Conservation (phyloP, 2,797 vertebrate genomes). For the Poliocrania exsul region DNA sequence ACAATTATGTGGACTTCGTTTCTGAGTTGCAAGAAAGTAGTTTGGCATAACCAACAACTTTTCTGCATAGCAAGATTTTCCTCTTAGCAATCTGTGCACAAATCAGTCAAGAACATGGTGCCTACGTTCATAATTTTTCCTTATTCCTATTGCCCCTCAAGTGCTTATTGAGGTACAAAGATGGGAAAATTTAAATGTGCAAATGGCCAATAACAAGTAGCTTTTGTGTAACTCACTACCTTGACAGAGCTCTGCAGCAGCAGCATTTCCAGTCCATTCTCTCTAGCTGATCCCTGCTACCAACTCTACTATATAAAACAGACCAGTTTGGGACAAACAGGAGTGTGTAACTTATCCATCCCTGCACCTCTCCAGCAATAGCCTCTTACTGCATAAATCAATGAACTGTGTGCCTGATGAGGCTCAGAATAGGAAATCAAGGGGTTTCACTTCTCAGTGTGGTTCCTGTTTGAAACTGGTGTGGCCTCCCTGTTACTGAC, state of each 20-base stretch:
- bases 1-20: neutral
- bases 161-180: neutral
- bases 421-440: neutral
- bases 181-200: neutral
- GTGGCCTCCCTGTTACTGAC: neutral
- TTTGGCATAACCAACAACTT: neutral
- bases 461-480: constrained; percentile 5
- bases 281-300: neutral
- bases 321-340: neutral
- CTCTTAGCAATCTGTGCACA: neutral
- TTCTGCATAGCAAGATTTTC: neutral
- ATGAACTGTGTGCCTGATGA: neutral
- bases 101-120: neutral
- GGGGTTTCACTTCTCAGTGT: neutral
- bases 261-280: neutral
- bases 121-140: neutral
- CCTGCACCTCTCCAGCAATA: neutral
- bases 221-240: neutral
- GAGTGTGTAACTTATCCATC: neutral
- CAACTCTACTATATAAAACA: neutral
- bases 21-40: neutral
- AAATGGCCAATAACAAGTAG: neutral
- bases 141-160: neutral
- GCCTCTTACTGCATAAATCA: neutral
- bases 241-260: neutral